Evolutionary conservation across 2,888 invertebrate genomes (phyloP), one percentile per base, ranked within the genome.

Genomic region (Acrobasis repandana): DNA sequence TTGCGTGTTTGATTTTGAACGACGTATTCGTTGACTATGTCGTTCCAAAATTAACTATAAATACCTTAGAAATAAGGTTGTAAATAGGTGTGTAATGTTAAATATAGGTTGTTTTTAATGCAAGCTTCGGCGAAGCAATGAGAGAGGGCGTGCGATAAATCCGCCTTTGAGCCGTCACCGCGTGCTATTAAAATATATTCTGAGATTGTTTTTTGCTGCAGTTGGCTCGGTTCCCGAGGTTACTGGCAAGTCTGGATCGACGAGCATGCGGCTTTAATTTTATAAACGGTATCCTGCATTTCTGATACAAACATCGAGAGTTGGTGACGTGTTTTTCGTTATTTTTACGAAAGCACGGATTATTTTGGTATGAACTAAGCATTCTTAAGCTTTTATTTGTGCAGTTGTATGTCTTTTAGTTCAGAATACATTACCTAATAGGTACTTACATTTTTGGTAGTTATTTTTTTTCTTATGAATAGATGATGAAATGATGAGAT

Each of bases 121-220:
- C 77, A 76, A 70, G 80, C 74, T 77, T 75, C 79, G 80, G 76
- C 76, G 83, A 88, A 86, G 91, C 91, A 90, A 90, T 90, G 90
- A 89, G 90, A 91, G 91, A 92, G 91, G 91, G 91, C 91, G 91
- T 89, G 84, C 88, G 88, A 92, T 91, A 90, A 91, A 91, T 91
- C 89, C 88, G 88, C 90, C 90, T 92, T 91, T 90, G 90, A 85
- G 87, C 87, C 86, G 87, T 90, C 90, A 88, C 88, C 90, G 90
- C 83, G 79, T 79, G 85, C 88, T 88, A 88, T 90, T 91, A 88
- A 90, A 91, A 89, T 87, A 85, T 86, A 86, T 88, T 90, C 86
- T 72, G 86, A 89, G 89, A 89, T 88, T 88, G 83, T 75, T 88
- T 90, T 89, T 89, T 83, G 73, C 73, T 70, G 72, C 75, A 74